Percentiles rank a stretch among this genome's conserved stretches.
phyloP scores from a whole-genome alignment of 2,113 vertebrate genomes.

The Carassius auratus region DNA sequence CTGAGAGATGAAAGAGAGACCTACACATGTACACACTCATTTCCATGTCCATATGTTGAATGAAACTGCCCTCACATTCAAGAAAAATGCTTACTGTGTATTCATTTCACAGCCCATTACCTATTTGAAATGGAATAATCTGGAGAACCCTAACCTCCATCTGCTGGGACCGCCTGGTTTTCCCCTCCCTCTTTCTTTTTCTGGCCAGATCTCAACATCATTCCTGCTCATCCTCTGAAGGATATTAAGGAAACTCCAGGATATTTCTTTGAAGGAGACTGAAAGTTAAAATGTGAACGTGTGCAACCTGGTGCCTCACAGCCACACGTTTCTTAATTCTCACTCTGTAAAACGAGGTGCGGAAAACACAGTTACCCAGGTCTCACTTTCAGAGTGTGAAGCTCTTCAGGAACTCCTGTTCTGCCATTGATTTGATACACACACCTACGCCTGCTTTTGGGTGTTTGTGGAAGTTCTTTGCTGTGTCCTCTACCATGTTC shows the following conservation, averaged over 20 bases:
- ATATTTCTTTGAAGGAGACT: constrained; percentile 13
- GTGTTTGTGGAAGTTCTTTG: constrained; percentile 1
- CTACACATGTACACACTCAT: constrained; percentile 12
- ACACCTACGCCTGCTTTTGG: background rate
- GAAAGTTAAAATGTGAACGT: constrained; percentile 4
- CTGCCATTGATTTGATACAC: constrained; percentile 14
- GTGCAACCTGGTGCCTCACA: constrained; percentile 4
- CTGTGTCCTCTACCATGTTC: constrained; percentile 15
- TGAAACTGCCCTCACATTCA: constrained; percentile 15
- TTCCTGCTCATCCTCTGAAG: background rate
- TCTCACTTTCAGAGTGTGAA: constrained; percentile 12
- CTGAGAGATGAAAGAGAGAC: background rate
- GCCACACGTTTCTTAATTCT: constrained; percentile 6
- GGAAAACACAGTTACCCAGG: background rate
- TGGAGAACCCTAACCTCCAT: constrained; percentile 16
- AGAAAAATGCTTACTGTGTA: constrained; percentile 32
- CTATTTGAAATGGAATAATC: constrained; percentile 14
- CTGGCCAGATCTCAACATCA: background rate
- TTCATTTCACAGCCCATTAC: constrained; percentile 54
- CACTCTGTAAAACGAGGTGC: constrained; percentile 10
- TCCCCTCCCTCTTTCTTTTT: background rate
- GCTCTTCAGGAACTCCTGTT: constrained; percentile 5
- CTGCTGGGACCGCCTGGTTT: background rate
- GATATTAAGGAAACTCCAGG: background rate
- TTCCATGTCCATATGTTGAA: constrained; percentile 20